These are phyloP conservation scores for Melanotaenia parkinsoni DNA, from an alignment of 2,797 vertebrate species.

Conservation along the genomic window DNA sequence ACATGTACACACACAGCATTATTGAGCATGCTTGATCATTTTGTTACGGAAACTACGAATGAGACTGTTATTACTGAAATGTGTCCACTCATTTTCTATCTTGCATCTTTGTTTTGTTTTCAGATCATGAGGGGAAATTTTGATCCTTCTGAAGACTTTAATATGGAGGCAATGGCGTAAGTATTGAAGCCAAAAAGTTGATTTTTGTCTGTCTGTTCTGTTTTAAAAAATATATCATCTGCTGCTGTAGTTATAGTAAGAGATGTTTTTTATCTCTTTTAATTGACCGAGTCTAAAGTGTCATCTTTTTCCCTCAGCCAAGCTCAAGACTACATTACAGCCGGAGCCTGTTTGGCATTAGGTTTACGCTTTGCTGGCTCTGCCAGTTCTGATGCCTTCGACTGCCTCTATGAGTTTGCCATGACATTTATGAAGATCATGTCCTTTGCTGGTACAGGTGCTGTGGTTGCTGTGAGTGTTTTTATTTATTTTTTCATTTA, in stretches of 20 bases:
- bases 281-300: background rate
- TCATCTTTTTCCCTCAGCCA: constrained; percentile 83
- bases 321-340: constrained; percentile 97
- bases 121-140: constrained; percentile 95
- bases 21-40: background rate
- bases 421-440: constrained; percentile 94
- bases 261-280: background rate
- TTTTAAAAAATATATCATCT: background rate
- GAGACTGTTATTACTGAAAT: background rate
- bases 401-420: constrained; percentile 95
- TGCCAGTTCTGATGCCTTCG: constrained; percentile 94
- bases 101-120: constrained; percentile 14
- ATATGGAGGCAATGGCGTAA: constrained; percentile 96
- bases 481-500: background rate
- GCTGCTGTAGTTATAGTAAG: background rate
- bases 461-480: constrained; percentile 87
- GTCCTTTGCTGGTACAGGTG: constrained; percentile 87
- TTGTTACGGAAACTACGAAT: background rate
- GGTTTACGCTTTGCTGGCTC: constrained; percentile 97
- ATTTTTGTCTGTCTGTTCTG: background rate
- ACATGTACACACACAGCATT: constrained; percentile 1
- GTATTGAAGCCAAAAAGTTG: constrained; percentile 63
- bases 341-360: constrained; percentile 94
- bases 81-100: background rate
- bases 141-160: constrained; percentile 89